Base-by-base conservation (phyloP, 2,888 invertebrate species). In the Cistogaster globosa region DNA sequence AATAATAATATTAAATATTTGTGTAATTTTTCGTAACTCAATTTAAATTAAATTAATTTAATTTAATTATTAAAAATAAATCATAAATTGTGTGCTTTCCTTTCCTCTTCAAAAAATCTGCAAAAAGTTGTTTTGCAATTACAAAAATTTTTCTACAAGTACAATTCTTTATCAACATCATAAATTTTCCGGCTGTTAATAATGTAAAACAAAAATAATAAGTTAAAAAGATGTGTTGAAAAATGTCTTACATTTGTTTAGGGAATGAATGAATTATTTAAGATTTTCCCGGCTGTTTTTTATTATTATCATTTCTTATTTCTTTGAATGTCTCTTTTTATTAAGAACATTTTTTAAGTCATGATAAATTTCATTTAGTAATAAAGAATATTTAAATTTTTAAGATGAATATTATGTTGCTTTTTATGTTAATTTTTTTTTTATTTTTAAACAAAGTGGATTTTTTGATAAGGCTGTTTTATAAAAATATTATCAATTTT, bases 381-480 rank as follows among this genome's bases (percentile, higher is more conserved):
- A 71, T 78, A 69, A 55, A 18, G 63, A 63, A 71, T 9, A 55
- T 71, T 71, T 63, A 55, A 71, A 57, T 71, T 63, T 57, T 16
- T 65, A 71, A 38, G 5, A 53, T n/a, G 12, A 62, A 42, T 78
- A 16, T 63, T 20, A 38, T 16, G 20, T 58, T 60, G 9, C 65
- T 57, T 60, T 53, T 36, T 55, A 42, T 68, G 60, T 36, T 51
- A 38, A 22, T 26, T 26, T 26, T 26, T 26, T 26, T 26, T 26
- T 26, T 26, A 1, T 26, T 26, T 14, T 12, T 42, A 65, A 36
- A 65, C 12, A 42, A 42, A 12, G 42, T 12, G 8, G 42, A 12
- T 12, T 42, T 42, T 4, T 42, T 4, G 12, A 1, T 42, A 12
- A 42, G 42, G 42, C 7, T 12, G 12, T 42, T 32, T 32, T 42